Conservation (phyloP, 2,888 invertebrate species). For the Lepetodrilus schrolli region DNA sequence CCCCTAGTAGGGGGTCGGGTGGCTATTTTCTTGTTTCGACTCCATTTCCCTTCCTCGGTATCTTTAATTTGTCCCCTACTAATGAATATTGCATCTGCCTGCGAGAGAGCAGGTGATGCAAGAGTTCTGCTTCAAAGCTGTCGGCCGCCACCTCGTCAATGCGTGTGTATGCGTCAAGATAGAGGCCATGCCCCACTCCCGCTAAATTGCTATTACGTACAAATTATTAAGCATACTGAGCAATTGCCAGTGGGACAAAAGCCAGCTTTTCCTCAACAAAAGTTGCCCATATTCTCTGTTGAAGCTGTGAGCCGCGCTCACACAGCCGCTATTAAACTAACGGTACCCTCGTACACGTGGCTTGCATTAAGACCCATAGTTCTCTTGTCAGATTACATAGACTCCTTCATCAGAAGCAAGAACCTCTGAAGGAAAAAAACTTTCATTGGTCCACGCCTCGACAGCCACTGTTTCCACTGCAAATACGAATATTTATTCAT, state of each 20-base stretch:
- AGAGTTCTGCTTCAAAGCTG: constrained; percentile 19
- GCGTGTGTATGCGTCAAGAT: constrained; percentile 9
- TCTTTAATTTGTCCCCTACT: constrained; percentile 26
- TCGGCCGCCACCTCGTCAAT: neutral
- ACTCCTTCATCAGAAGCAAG: neutral
- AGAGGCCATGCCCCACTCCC: neutral
- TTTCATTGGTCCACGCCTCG: neutral
- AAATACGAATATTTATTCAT: constrained; percentile 21
- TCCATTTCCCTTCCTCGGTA: constrained; percentile 25
- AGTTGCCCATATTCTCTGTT: constrained; percentile 12
- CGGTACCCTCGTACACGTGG: constrained; percentile 30
- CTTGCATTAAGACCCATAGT: constrained; percentile 29
- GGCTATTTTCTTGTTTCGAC: constrained; percentile 28
- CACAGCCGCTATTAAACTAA: constrained; percentile 37
- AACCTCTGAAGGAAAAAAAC: too few species aligned
- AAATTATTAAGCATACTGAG: constrained; percentile 37
- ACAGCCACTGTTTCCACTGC: constrained; percentile 3
- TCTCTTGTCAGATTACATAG: neutral
- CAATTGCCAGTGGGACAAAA: constrained; percentile 32
- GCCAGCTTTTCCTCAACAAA: constrained; percentile 33
- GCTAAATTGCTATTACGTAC: constrained; percentile 37
- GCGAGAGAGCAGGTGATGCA: constrained; percentile 20
- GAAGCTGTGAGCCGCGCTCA: constrained; percentile 14
- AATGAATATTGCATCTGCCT: constrained; percentile 38
- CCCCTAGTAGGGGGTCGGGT: constrained; percentile 27